A percentile compares a stretch with the other conserved stretches of the same genome.
phyloP scores from a whole-genome alignment of 2,888 invertebrate species.

The Hydriomena furcata region DNA sequence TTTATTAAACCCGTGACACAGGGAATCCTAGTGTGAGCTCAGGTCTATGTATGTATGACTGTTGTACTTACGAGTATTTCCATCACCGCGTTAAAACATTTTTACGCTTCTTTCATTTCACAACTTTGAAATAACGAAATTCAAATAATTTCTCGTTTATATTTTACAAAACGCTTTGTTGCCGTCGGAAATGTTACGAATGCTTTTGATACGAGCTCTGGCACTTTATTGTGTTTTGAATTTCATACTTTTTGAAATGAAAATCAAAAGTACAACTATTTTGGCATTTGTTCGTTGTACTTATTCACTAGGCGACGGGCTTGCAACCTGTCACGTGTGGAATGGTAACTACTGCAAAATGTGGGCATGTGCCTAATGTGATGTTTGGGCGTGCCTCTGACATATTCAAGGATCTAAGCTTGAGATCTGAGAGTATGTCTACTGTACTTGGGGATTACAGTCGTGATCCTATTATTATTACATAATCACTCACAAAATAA shows the following conservation, averaged over 20 bases:
- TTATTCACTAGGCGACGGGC: background rate
- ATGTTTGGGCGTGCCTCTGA: no score
- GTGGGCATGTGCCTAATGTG: no score
- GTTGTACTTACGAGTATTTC: slow-evolving; percentile 1
- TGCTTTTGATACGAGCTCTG: slow-evolving; percentile 29
- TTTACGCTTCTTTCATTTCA: slow-evolving; percentile 9
- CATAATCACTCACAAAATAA: no score
- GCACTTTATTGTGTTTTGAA: slow-evolving; percentile 22
- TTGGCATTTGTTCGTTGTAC: background rate
- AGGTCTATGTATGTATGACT: background rate
- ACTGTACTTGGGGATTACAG: no score
- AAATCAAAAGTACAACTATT: background rate
- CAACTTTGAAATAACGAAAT: slow-evolving; percentile 25
- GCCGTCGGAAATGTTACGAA: slow-evolving; percentile 31
- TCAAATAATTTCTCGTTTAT: slow-evolving; percentile 18
- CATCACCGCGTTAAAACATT: slow-evolving; percentile 15
- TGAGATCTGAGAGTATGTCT: no score
- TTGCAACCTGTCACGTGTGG: no score
- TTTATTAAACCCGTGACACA: no score
- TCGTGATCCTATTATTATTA: no score
- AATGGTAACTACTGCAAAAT: no score
- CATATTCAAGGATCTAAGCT: no score
- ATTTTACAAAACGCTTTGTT: slow-evolving; percentile 20
- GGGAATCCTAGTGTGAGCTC: no score
- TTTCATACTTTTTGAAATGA: slow-evolving; percentile 17